Evolutionary conservation across 35 echinoderm and acorn worm species (phyloP), one percentile per base, ranked within the genome.

Genomic region (Patiria miniata): DNA sequence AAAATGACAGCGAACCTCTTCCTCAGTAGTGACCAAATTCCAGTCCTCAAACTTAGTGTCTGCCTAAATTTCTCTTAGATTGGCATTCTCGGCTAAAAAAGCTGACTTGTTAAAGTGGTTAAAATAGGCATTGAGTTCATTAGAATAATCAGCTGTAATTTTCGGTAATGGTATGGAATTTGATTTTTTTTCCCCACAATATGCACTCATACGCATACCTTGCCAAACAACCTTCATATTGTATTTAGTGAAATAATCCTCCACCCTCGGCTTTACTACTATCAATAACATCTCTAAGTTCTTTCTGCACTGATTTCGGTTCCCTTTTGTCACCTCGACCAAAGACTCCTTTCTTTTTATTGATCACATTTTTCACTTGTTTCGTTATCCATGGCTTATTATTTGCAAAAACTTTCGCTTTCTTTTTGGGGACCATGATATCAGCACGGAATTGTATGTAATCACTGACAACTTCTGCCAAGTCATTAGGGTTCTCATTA

Each of bases 151-250:
- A 80, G 61, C 55, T n/a, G n/a, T n/a, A n/a, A n/a, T n/a, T 60
- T 77, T 58, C 28, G 7, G 30, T 23, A 2, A 15, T 29, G 17
- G 50, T 14, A 19, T 54, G 42, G 9, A 19, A 5, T 33, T 32
- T 39, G 6, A 58, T 18, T 80, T 81, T 29, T 1, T 7, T 17
- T 32, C 37, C 5, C 55, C 47, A 1, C 83, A 36, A 85, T 86
- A 91, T 0, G 83, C 90, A 65, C 83, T 91, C 82, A 86, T 69
- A 44, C 58, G 79, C 57, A 87, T 79, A 53, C 86, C 86, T 33
- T 88, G 40, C 86, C 76, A 88, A 28, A 79, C 51, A 16, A 22
- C 32, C 37, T 88, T 88, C 86, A 88, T 88, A 56, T 83, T 77
- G 65, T 88, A 79, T 54, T 79, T 10, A 29, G 73, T 88, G 29